phyloP scores from a whole-genome alignment of 2,888 invertebrate species.

The Heteropelma amictum region DNA sequence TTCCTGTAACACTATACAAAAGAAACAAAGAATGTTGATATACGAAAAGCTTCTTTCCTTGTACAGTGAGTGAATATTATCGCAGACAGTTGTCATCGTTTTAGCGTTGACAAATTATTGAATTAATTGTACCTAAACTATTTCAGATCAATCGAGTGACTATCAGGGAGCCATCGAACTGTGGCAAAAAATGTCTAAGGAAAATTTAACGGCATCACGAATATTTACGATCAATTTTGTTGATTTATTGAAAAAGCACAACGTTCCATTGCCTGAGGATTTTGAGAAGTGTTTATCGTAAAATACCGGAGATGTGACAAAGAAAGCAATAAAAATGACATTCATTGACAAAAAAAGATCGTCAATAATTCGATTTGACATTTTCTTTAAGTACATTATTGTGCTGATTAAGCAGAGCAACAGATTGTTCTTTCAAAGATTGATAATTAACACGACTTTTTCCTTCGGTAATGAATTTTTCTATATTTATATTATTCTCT shows the following conservation, averaged over 20 bases:
- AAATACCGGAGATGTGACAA: constrained; percentile 47
- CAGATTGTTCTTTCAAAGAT: constrained; percentile 81
- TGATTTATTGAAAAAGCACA: constrained; percentile 73
- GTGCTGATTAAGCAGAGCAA: constrained; percentile 80
- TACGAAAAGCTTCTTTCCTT: constrained; percentile 47
- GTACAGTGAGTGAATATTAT: constrained; percentile 57
- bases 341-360: background rate
- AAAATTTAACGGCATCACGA: constrained; percentile 71
- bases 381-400: constrained; percentile 80
- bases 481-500: constrained; percentile 83
- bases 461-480: constrained; percentile 84
- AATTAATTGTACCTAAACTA: background rate
- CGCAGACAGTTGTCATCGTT: background rate
- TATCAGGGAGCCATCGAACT: constrained; percentile 71
- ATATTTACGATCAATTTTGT: constrained; percentile 72
- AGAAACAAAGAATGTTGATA: constrained; percentile 15
- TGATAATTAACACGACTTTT: constrained; percentile 84
- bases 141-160: constrained; percentile 69
- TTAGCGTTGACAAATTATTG: background rate
- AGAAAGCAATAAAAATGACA: background rate
- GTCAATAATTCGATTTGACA: constrained; percentile 63
- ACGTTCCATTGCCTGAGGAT: constrained; percentile 71
- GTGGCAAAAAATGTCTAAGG: constrained; percentile 72
- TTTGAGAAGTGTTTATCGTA: constrained; percentile 77
- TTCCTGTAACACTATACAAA: background rate